These are phyloP conservation scores for Synchiropus splendidus DNA, from an alignment of 2,113 vertebrate species.

Conservation along the genomic window DNA sequence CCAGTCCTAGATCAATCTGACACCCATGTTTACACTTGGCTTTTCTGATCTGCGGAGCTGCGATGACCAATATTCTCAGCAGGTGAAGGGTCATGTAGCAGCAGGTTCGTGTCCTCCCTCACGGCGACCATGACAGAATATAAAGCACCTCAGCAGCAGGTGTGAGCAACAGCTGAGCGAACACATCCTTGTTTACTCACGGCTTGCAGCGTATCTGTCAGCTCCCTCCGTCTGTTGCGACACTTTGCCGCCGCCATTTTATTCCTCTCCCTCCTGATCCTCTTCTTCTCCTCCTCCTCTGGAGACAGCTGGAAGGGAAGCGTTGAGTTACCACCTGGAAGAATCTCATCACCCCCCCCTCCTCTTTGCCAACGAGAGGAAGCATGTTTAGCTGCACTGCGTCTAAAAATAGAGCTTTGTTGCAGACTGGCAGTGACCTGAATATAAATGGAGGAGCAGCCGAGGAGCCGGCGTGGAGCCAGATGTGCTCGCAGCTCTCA, in stretches of 20 bases:
- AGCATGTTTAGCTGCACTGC: constrained; percentile 61
- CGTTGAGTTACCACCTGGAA: constrained; percentile 33
- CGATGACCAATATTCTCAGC: too few species aligned
- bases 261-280: constrained; percentile 92
- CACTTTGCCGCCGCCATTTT: constrained; percentile 99
- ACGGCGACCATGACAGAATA: too few species aligned
- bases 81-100: too few species aligned
- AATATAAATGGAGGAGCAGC: constrained; percentile 67
- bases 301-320: constrained; percentile 75
- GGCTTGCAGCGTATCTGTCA: constrained; percentile 90
- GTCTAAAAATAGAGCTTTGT: constrained; percentile 74
- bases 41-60: too few species aligned
- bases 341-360: constrained; percentile 29
- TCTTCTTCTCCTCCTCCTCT: constrained; percentile 92
- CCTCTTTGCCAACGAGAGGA: constrained; percentile 20
- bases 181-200: constrained; percentile 70
- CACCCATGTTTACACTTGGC: too few species aligned
- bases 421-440: constrained; percentile 72
- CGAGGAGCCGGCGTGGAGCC: constrained; percentile 34
- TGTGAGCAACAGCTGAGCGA: constrained; percentile 36
- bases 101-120: too few species aligned
- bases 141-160: constrained; percentile 6
- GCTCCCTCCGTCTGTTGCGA: constrained; percentile 88
- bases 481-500: constrained; percentile 48
- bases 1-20: too few species aligned